These are phyloP conservation scores for Mustela erminea DNA, from an alignment of 2,797 vertebrate species.

Conservation along the genomic window DNA sequence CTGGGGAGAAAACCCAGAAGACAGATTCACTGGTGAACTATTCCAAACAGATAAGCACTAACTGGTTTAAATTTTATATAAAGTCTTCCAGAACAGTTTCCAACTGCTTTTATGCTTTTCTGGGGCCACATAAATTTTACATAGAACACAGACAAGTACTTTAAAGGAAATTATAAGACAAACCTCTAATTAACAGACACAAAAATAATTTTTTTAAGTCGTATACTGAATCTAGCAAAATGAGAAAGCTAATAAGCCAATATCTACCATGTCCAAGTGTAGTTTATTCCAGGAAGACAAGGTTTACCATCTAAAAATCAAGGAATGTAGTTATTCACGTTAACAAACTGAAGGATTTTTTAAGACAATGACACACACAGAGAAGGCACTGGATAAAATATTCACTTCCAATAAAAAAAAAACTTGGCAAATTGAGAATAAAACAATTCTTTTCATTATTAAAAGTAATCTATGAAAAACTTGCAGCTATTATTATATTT, in stretches of 20 bases:
- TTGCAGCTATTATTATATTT: background rate
- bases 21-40: background rate
- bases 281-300: background rate
- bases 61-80: background rate
- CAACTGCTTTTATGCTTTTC: background rate
- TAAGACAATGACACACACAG: background rate
- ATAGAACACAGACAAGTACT: background rate
- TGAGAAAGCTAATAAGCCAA: background rate
- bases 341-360: background rate
- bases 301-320: background rate
- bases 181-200: background rate
- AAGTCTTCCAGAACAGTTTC: constrained; percentile 3
- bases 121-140: background rate
- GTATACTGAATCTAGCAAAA: background rate
- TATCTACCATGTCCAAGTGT: background rate
- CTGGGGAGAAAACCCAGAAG: background rate
- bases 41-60: background rate
- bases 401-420: background rate
- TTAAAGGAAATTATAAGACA: background rate
- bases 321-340: background rate
- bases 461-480: background rate
- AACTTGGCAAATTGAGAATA: background rate
- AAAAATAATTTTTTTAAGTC: background rate
- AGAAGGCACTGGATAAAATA: constrained; percentile 5
- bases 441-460: background rate